Conservation (phyloP, 1,140 invertebrate species). For the Lasioglossum albipes region DNA sequence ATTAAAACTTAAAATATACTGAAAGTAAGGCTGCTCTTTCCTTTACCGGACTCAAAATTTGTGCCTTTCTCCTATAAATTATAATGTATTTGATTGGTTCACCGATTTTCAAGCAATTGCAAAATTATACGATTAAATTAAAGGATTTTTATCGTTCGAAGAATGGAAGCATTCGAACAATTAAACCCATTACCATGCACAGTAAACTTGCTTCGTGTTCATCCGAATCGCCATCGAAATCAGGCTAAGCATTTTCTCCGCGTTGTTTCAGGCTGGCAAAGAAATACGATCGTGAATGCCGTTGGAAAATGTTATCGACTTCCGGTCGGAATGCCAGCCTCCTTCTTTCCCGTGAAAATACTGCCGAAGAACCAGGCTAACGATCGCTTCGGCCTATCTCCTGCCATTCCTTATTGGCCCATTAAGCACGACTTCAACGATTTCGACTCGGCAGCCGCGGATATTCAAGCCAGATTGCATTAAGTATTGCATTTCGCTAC, state of each 20-base stretch:
- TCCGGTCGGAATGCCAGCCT: neutral
- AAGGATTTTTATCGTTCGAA: too few species aligned
- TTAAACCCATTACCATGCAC: too few species aligned
- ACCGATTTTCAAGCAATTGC: too few species aligned
- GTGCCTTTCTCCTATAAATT: too few species aligned
- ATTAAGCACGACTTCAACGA: conserved; percentile 26
- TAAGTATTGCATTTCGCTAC: neutral
- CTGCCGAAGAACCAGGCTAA: conserved; percentile 12
- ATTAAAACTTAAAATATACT: too few species aligned
- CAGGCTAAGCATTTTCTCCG: neutral
- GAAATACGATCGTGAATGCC: conserved; percentile 1
- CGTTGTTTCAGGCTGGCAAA: neutral
- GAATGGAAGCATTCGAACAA: too few species aligned
- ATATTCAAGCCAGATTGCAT: conserved; percentile 26
- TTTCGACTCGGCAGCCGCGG: neutral
- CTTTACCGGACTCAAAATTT: too few species aligned
- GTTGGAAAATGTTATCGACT: conserved; percentile 12
- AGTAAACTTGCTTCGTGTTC: neutral
- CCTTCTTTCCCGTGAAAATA: conserved; percentile 3
- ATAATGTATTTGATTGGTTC: too few species aligned
- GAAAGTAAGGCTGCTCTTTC: too few species aligned
- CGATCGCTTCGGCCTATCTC: conserved; percentile 16
- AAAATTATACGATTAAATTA: too few species aligned
- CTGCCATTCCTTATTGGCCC: conserved; percentile 4
- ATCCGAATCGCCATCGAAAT: neutral